These are phyloP conservation scores for Brachyalestes nurse DNA, from an alignment of 2,797 vertebrate genomes.

Conservation along the genomic window DNA sequence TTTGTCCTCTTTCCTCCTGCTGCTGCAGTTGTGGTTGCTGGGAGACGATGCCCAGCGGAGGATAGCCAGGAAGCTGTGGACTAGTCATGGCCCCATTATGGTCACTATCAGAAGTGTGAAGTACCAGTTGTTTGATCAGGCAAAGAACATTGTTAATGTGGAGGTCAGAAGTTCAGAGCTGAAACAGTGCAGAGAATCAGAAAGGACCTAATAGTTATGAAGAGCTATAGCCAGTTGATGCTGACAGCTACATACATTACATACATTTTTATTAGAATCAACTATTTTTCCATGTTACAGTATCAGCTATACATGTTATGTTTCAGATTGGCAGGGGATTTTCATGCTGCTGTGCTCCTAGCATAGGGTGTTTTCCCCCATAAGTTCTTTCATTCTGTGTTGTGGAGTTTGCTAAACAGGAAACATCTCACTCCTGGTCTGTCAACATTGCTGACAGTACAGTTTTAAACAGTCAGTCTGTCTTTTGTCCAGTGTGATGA, in stretches of 20 bases:
- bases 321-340: no score
- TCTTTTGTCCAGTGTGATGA: not conserved
- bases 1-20: slow-evolving; percentile 30
- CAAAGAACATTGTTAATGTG: no score
- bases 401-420: not conserved
- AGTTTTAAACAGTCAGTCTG: not conserved
- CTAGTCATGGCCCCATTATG: slow-evolving; percentile 36
- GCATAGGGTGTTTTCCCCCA: not conserved
- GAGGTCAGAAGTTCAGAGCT: not conserved
- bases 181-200: not conserved
- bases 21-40: slow-evolving; percentile 59
- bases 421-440: no score
- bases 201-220: no score
- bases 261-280: no score
- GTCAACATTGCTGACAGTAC: not conserved
- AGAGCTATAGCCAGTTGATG: not conserved
- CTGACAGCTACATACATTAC: no score
- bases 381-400: not conserved
- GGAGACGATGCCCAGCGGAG: slow-evolving; percentile 50
- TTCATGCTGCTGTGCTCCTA: not conserved
- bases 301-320: no score
- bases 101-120: not conserved
- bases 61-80: slow-evolving; percentile 29
- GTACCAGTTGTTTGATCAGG: not conserved
- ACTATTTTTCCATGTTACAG: no score